Evolutionary conservation across 2,797 vertebrate species (phyloP).

Genomic region (Protonibea diacanthus): DNA sequence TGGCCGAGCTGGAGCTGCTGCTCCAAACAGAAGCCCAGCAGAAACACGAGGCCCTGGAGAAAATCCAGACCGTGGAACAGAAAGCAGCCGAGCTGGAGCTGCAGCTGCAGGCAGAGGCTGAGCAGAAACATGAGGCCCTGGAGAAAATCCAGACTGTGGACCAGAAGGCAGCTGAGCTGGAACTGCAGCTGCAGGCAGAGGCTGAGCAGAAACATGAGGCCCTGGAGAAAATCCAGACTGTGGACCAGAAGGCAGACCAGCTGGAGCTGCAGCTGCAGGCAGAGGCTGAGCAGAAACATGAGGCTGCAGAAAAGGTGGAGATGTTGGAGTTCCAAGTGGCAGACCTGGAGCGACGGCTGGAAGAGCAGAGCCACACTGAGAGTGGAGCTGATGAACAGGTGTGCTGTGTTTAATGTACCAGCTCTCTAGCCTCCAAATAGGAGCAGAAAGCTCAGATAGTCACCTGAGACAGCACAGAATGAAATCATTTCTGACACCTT

Average conservation of each 20-base stretch:
- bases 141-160: slow-evolving; percentile 54
- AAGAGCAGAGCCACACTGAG: slow-evolving; percentile 27
- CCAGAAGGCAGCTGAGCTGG: slow-evolving; percentile 48
- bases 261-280: slow-evolving; percentile 67
- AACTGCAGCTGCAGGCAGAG: slow-evolving; percentile 65
- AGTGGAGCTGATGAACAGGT: slow-evolving; percentile 51
- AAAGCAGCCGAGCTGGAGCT: slow-evolving; percentile 55
- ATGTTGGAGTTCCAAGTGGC: slow-evolving; percentile 56
- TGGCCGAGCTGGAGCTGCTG: slow-evolving; percentile 63
- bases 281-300: slow-evolving; percentile 68
- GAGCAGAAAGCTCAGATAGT: neutral
- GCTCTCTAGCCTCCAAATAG: neutral
- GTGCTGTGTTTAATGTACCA: neutral
- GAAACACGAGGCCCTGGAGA: slow-evolving; percentile 56
- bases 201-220: slow-evolving; percentile 62
- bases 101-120: slow-evolving; percentile 61
- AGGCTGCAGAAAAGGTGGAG: slow-evolving; percentile 35
- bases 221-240: slow-evolving; percentile 39
- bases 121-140: slow-evolving; percentile 54
- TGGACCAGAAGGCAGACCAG: no score
- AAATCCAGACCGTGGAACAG: slow-evolving; percentile 52
- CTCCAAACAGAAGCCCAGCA: slow-evolving; percentile 64
- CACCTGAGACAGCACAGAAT: neutral
- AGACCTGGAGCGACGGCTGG: slow-evolving; percentile 66
- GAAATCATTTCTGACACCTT: neutral